A percentile compares a stretch with the other conserved stretches of the same genome.
These are phyloP conservation scores for Beaufortia kweichowensis DNA, from an alignment of 2,113 vertebrate species.

Conservation along the genomic window DNA sequence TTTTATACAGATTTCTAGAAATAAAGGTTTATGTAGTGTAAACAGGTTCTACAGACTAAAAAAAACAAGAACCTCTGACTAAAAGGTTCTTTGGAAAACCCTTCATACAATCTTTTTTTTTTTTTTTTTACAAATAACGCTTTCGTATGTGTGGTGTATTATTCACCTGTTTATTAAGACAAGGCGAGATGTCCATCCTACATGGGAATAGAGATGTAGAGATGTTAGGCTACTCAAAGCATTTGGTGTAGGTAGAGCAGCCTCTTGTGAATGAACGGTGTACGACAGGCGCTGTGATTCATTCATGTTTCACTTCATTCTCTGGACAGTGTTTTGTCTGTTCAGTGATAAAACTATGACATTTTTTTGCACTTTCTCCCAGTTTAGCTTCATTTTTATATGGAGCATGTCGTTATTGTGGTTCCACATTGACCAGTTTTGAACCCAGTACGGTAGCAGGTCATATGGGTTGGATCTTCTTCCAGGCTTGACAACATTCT, in stretches of 20 bases:
- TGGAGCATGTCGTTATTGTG: neutral
- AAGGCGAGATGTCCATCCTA: slow-evolving; percentile 1
- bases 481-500: slow-evolving; percentile 81
- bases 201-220: neutral
- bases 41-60: too few relatives aligned
- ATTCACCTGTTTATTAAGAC: slow-evolving; percentile 24
- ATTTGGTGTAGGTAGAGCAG: slow-evolving; percentile 35
- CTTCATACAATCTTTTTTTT: too few relatives aligned
- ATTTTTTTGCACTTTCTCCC: slow-evolving; percentile 37
- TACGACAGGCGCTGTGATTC: neutral
- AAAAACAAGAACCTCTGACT: too few relatives aligned
- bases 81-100: too few relatives aligned
- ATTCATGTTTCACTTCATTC: slow-evolving; percentile 18
- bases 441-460: neutral
- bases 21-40: too few relatives aligned
- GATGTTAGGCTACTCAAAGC: neutral
- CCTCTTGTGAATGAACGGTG: slow-evolving; percentile 36
- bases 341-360: slow-evolving; percentile 14
- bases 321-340: neutral
- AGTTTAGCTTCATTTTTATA: slow-evolving; percentile 4
- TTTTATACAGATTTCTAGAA: too few relatives aligned
- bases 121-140: too few relatives aligned
- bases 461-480: slow-evolving; percentile 51
- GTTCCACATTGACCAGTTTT: slow-evolving; percentile 1
- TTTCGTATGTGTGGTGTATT: neutral